Base-by-base conservation (phyloP, 1,140 invertebrate genomes). In the Drosophila kurseongensis region DNA sequence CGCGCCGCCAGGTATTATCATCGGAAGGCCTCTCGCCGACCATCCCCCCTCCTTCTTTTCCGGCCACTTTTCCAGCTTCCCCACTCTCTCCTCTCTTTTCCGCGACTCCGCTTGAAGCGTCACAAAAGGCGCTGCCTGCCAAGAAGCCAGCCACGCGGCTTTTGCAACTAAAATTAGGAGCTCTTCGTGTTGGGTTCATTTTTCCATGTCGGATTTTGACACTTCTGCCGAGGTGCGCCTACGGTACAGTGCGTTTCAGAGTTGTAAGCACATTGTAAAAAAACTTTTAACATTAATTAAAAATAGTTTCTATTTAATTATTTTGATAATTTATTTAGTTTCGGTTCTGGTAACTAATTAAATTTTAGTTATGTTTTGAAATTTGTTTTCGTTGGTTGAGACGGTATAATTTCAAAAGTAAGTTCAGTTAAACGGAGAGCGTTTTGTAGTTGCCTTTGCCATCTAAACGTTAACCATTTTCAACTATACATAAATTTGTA, bases 171-270 rank as follows among this genome's bases (percentile, higher is more conserved):
- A 79, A 88, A 88, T 88, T 77, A 67, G 84, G 58, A 75, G 62
- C 69, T 79, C 51, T 52, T 23, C 66, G 62, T 61, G 67, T 51
- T 41, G 47, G 72, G 73, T 77, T 88, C 67, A 88, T 88, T 88
- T 83, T 78, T 79, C 60, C 76, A 72, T 78, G 84, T 80, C 84
- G 89, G 57, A 65, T 63, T 71, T 78, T 80, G 84, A 80, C 84
- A 88, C 72, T 59, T 40, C 36, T 23, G 62, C 44, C 16, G 45
- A 18, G 68, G 38, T 14, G 47, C 36, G 12, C 40, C 55, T 44
- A 62, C 60, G 63, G 47, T 74, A 58, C 51, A 71, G 65, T 71
- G 42, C 51, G 67, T 69, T 41, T 41, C 44, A 9, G 12, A 36
- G 36, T 4, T 51, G 0, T 51, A 51, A 5, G n/a, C 5, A 32